These are phyloP conservation scores for Fragum sueziense DNA, from an alignment of 2,888 invertebrate species.

Conservation along the genomic window DNA sequence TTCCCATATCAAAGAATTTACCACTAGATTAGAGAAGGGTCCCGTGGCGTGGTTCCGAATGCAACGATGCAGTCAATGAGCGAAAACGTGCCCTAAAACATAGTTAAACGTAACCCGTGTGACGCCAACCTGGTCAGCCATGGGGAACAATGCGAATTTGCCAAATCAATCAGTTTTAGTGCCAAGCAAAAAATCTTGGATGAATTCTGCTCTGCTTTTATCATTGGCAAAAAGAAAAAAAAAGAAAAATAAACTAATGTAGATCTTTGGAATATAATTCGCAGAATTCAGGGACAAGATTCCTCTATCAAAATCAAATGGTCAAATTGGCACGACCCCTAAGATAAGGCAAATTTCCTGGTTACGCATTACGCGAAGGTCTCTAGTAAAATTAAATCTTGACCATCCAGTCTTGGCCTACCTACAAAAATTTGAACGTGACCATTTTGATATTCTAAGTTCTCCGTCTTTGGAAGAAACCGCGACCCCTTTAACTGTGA, in stretches of 20 bases:
- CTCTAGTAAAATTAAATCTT: conserved; percentile 14
- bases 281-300: conserved; percentile 14
- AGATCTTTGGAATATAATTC: conserved; percentile 26
- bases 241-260: no score
- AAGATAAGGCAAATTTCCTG: conserved; percentile 18
- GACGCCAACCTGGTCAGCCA: conserved; percentile 1
- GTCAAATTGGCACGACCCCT: background rate
- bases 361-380: conserved; percentile 14
- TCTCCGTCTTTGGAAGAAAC: background rate
- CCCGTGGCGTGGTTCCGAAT: background rate
- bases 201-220: conserved; percentile 14
- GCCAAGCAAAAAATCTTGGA: conserved; percentile 4
- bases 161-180: background rate
- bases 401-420: background rate
- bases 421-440: conserved; percentile 11
- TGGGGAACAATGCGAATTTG: background rate
- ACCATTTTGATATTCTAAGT: background rate
- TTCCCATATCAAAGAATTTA: background rate
- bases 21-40: background rate
- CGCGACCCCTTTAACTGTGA: conserved; percentile 11
- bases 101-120: conserved; percentile 8
- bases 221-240: background rate
- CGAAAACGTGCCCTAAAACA: conserved; percentile 17
- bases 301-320: background rate
- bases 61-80: background rate